These are phyloP conservation scores for Spongilla lacustris DNA, from an alignment of 37 sponge, comb jelly and placozoan species.

Conservation along the genomic window DNA sequence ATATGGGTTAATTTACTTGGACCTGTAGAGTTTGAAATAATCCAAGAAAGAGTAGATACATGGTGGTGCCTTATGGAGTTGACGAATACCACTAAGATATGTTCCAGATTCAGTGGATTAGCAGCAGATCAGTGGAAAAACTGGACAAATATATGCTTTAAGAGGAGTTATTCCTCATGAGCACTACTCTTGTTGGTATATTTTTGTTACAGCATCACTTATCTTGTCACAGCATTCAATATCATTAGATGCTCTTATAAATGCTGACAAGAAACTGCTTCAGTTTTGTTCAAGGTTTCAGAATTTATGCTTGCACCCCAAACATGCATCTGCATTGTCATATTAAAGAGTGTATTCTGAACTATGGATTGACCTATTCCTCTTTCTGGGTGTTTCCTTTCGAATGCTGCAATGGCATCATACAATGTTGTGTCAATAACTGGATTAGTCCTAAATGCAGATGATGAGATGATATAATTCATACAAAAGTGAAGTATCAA, in stretches of 20 bases:
- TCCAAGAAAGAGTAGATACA: conserved; percentile 11
- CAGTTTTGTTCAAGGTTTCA: conserved; percentile 31
- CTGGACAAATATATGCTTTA: conserved; percentile 6
- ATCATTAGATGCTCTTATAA: conserved; percentile 13
- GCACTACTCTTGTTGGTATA: conserved; percentile 3
- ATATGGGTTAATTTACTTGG: not conserved
- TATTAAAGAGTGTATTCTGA: conserved; percentile 25
- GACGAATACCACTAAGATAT: conserved; percentile 16
- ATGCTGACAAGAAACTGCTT: conserved; percentile 33
- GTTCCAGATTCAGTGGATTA: not conserved
- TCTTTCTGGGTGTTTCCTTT: conserved; percentile 53
- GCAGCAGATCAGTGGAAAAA: conserved; percentile 20
- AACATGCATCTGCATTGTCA: conserved; percentile 59
- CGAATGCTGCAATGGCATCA: conserved; percentile 43
- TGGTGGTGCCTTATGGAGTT: not conserved
- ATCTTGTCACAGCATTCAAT: conserved; percentile 4
- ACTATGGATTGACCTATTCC: conserved; percentile 48
- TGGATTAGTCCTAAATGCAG: conserved; percentile 15
- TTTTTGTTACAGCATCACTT: conserved; percentile 18
- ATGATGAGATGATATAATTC: not conserved
- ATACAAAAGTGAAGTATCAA: not conserved
- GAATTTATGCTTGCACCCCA: conserved; percentile 21
- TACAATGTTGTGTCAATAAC: conserved; percentile 5
- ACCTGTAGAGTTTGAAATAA: not conserved
- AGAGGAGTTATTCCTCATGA: not conserved